Evolutionary conservation across 2,797 vertebrate species (phyloP), one percentile per base, ranked within the genome.

Genomic region (Ispidina picta): DNA sequence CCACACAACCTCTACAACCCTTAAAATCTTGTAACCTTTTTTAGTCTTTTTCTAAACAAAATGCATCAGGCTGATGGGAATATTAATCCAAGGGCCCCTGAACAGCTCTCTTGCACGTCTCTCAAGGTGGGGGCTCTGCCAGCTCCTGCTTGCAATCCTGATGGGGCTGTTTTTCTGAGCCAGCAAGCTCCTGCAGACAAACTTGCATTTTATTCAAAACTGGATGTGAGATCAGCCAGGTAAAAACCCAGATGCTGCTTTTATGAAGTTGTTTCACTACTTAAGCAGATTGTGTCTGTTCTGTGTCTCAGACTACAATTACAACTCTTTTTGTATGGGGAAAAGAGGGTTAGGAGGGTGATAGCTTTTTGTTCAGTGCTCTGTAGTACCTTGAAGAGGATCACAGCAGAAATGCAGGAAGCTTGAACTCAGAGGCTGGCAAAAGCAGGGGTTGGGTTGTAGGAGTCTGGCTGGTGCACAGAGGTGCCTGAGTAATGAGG

Each of bases 171-270:
- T 92, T 52, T 70, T 70, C 86, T 6, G 2, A 70, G 59, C 78
- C 28, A 48, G 63, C 23, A 20, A 83, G 44, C 31, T 90, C 37
- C 43, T 4, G 19, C 1, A 5, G 87, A 56, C 48, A 92, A 60
- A 94, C 56, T 63, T 51, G 63, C 63, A 48, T 95, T 95, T 93
- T 94, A 93, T 96, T 95, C 80, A 89, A 93, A 95, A 92, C 59
- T 46, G n/a, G 8, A 12, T 90, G 20, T 10, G 6, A 55, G 63
- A 81, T 78, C 5, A 21, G 43, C 82, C 76, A 81, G 84, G 76
- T 84, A 5, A 39, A 22, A 33, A 89, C 72, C 6, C 4, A 74
- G 31, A 54, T 83, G 21, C 62, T 66, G 12, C 55, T 87, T 63
- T 83, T 76, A 54, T 70, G 41, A 62, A 39, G 21, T 15, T 78